Evolutionary conservation across 2,797 vertebrate genomes (phyloP).

Genomic region (Phrynocephalus vlangalii): DNA sequence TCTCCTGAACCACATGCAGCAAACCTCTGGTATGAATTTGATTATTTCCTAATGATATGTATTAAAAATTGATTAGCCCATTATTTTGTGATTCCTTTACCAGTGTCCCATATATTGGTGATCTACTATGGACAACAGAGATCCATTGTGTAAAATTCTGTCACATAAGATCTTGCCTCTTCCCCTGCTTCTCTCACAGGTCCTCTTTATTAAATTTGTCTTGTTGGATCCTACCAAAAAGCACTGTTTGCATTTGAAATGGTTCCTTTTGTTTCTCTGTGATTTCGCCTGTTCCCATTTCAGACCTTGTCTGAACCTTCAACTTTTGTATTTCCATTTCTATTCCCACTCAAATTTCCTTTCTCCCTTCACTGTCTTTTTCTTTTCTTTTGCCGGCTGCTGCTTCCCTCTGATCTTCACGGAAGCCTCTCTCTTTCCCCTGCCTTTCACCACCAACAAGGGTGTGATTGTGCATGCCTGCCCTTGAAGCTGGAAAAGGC

Average conservation of each 20-base stretch:
- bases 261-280: conserved; percentile 45
- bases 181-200: conserved; percentile 48
- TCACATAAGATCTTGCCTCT: conserved; percentile 10
- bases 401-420: conserved; percentile 65
- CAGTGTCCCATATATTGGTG: rapidly evolving
- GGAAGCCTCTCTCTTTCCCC: conserved; percentile 59
- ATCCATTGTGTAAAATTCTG: conserved; percentile 5
- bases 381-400: conserved; percentile 51
- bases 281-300: conserved; percentile 45
- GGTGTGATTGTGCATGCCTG: conserved; percentile 68
- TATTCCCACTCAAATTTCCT: conserved; percentile 44
- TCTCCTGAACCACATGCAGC: neutral
- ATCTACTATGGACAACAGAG: rapidly evolving
- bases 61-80: neutral
- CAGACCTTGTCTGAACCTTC: conserved; percentile 46
- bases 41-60: neutral
- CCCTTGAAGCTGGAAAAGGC: conserved; percentile 70
- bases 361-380: conserved; percentile 49
- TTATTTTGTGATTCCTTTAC: neutral
- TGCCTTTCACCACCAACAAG: conserved; percentile 65
- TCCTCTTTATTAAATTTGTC: conserved; percentile 63
- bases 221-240: conserved; percentile 52
- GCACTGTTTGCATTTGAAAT: conserved; percentile 48
- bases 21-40: neutral
- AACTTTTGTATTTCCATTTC: conserved; percentile 42